Evolutionary conservation across 2,888 invertebrate species (phyloP).

Genomic region (Orthosia gothica): DNA sequence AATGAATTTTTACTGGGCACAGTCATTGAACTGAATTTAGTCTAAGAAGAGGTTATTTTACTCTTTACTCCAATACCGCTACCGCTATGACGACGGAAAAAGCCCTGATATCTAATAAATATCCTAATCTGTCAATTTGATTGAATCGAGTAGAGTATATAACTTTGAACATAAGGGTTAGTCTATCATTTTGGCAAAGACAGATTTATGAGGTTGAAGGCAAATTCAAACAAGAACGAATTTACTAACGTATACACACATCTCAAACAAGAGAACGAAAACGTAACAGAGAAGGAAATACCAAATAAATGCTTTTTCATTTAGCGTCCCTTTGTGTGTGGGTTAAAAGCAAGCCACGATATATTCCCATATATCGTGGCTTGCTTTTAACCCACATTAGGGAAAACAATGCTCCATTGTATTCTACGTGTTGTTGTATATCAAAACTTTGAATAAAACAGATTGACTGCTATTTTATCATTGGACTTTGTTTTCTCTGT

Average conservation of each 20-base stretch:
- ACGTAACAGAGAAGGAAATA: constrained; percentile 77
- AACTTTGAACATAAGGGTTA: too few species aligned
- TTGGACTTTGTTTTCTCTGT: constrained; percentile 59
- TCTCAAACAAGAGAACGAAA: constrained; percentile 73
- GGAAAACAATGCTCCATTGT: constrained; percentile 84
- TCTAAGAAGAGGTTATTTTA: too few species aligned
- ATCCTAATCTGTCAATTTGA: too few species aligned
- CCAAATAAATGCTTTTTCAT: constrained; percentile 85
- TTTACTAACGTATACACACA: constrained; percentile 63
- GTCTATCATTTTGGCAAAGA: constrained; percentile 9
- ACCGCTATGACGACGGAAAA: too few species aligned
- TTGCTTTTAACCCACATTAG: too few species aligned
- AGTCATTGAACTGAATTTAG: not conserved
- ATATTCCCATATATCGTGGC: too few species aligned
- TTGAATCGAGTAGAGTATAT: too few species aligned
- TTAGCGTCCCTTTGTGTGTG: constrained; percentile 80
- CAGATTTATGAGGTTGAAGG: constrained; percentile 49
- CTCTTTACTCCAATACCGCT: too few species aligned
- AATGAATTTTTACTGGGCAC: not conserved
- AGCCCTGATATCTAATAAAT: too few species aligned
- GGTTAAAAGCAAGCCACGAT: constrained; percentile 82
- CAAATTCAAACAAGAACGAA: constrained; percentile 53
- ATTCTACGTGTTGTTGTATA: constrained; percentile 71
- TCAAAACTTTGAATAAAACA: constrained; percentile 77
- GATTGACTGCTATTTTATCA: constrained; percentile 75